Base-by-base conservation (phyloP, 2,797 vertebrate species). In the Darevskia mixta region DNA sequence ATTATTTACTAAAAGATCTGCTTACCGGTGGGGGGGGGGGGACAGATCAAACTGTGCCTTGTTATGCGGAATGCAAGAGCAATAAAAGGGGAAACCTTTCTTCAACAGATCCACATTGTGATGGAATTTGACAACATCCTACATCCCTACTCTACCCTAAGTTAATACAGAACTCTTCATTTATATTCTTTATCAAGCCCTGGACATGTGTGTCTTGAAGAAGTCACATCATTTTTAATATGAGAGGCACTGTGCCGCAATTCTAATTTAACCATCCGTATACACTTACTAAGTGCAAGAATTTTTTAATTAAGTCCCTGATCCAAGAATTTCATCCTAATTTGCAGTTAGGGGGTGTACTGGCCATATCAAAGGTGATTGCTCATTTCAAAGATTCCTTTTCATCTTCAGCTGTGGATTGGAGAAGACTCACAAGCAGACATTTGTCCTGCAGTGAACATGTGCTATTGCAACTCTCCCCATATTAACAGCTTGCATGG, bases 301-400 rank as follows among this genome's bases (percentile, higher is more conserved):
- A 55, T 55, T 84, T 92, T 90, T 80, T 8, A 89, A 84, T 90
- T 87, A 92, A 72, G 6, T 55, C 89, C n/a, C 55, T 27, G 43
- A 90, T 81, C 29, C 49, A 91, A 43, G 82, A 0, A 78, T 79
- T 86, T 86, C 83, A 92, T 89, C 20, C 1, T 3, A 82, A 45
- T 83, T 92, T 90, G 1, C 8, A 88, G 90, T 86, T 83, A 79
- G n/a, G 4, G 4, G 13, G 27, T 69, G n/a, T 82, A 79, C 5
- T 69, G 5, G 29, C 27, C 13, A 83, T 90, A 84, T 25, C 78
- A 89, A 91, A 83, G 15, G 1, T 85, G 87, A n/a, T 41, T 80
- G 45, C 76, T 89, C 17, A 79, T 79, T 79, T 80, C 45, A 35
- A 8, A 89, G 61, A 64, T 87, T 88, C 88, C 8, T 84, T 93